These are phyloP conservation scores for Climacteris rufus DNA, from an alignment of 2,113 vertebrate genomes.

Conservation along the genomic window DNA sequence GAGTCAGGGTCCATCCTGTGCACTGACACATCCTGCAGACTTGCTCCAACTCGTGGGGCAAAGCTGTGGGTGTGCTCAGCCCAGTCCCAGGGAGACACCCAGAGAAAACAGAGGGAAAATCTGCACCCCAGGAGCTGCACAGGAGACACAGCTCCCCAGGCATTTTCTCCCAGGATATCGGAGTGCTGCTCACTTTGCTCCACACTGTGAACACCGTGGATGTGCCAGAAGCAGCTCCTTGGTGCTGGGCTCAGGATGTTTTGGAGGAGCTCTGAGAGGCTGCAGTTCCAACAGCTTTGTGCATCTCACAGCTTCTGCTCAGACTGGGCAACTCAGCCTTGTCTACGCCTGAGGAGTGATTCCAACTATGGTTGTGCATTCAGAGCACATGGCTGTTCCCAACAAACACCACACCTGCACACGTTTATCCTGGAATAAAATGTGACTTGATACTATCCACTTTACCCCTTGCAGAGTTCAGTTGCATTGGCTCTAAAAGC, in stretches of 20 bases:
- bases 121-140: not conserved
- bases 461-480: not conserved
- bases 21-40: conserved; percentile 16
- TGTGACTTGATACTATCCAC: not conserved
- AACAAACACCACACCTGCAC: not conserved
- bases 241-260: not conserved
- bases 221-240: not conserved
- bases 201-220: not conserved
- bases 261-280: not conserved
- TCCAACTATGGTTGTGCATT: not conserved
- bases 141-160: not conserved
- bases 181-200: not conserved
- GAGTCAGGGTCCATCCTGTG: conserved; percentile 45
- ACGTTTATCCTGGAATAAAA: not conserved
- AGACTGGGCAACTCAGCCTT: not conserved
- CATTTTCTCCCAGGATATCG: not conserved
- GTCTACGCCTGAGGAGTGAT: not conserved
- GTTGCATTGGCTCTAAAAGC: not conserved
- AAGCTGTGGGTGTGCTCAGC: not conserved
- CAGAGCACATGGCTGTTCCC: not conserved
- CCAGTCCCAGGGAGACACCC: not conserved
- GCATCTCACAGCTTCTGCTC: not conserved
- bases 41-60: conserved; percentile 12
- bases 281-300: not conserved
- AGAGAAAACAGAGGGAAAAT: not conserved